Percentiles rank a stretch among this genome's conserved stretches.
Conservation (phyloP, 2,888 invertebrate species). For the Acleris emargana region DNA sequence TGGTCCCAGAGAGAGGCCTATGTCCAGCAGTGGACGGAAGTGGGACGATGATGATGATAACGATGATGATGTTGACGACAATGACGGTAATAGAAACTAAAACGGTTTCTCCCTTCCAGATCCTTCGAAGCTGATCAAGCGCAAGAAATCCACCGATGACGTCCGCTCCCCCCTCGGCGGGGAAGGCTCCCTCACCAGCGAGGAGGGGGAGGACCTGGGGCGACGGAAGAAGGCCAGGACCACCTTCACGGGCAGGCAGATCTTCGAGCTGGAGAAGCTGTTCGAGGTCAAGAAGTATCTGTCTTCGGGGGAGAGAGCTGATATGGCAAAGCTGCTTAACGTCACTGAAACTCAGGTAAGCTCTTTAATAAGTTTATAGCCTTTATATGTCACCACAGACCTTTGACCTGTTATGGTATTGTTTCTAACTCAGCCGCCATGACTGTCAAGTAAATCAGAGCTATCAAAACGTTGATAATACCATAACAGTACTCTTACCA, state of each 20-base stretch:
- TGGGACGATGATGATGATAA: too few relatives aligned
- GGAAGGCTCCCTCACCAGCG: conserved; percentile 73
- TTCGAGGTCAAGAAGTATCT: conserved; percentile 98
- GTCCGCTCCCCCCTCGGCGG: conserved; percentile 72
- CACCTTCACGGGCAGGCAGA: conserved; percentile 97
- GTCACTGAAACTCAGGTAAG: conserved; percentile 98
- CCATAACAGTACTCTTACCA: too few relatives aligned
- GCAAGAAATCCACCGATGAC: conserved; percentile 78
- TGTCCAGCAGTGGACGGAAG: too few relatives aligned
- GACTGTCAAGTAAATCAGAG: too few relatives aligned
- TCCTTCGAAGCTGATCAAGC: conserved; percentile 68
- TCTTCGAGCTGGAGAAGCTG: conserved; percentile 97
- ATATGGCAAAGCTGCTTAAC: conserved; percentile 96
- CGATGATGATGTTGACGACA: too few relatives aligned
- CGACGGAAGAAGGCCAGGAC: conserved; percentile 94
- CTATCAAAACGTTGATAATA: too few relatives aligned
- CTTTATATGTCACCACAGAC: too few relatives aligned
- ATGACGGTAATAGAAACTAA: too few relatives aligned
- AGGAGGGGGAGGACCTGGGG: conserved; percentile 82
- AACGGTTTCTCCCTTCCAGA: conserved; percentile 51
- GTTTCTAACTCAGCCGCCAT: too few relatives aligned
- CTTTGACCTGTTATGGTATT: too few relatives aligned
- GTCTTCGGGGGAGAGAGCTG: conserved; percentile 96
- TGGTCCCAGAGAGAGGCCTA: too few relatives aligned
- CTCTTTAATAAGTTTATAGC: neutral